These are phyloP conservation scores for Sylvilagus bachmani DNA, from an alignment of 2,113 vertebrate species.

Conservation along the genomic window DNA sequence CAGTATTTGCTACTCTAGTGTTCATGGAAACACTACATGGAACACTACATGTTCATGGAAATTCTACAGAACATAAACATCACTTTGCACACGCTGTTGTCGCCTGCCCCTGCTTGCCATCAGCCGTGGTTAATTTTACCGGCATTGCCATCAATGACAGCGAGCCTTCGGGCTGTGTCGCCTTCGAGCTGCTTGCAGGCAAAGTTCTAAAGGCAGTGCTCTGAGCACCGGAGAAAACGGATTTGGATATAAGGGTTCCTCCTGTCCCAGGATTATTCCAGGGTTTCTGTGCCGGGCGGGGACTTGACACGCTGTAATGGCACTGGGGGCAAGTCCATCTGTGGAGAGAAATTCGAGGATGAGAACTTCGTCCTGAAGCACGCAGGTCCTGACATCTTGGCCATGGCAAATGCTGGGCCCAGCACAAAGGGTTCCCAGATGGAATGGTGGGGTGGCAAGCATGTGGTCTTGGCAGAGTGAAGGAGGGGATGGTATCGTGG, in stretches of 20 bases:
- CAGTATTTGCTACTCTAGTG: neutral
- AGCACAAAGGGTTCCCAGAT: constrained; percentile 97
- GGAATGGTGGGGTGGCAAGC: constrained; percentile 95
- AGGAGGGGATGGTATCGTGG: constrained; percentile 92
- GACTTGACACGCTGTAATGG: constrained; percentile 97
- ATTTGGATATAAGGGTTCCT: constrained; percentile 95
- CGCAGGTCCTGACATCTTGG: constrained; percentile 90
- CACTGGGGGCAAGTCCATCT: constrained; percentile 97
- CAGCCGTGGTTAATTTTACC: no score
- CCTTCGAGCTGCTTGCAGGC: constrained; percentile 91
- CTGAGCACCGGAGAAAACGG: constrained; percentile 96
- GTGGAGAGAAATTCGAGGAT: constrained; percentile 94
- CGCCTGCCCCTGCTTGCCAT: no score
- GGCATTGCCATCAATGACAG: no score
- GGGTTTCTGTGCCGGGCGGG: constrained; percentile 97
- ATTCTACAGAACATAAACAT: neutral
- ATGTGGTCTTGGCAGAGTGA: constrained; percentile 94
- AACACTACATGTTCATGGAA: no score
- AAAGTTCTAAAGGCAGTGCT: constrained; percentile 95
- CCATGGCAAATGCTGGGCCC: constrained; percentile 97
- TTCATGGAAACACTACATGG: neutral
- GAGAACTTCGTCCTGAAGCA: constrained; percentile 98
- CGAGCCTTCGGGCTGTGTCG: no score
- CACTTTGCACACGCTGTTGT: no score
- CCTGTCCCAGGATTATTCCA: constrained; percentile 96